Conservation (phyloP, 2,797 vertebrate species). For the Gallinago nigripennis region DNA sequence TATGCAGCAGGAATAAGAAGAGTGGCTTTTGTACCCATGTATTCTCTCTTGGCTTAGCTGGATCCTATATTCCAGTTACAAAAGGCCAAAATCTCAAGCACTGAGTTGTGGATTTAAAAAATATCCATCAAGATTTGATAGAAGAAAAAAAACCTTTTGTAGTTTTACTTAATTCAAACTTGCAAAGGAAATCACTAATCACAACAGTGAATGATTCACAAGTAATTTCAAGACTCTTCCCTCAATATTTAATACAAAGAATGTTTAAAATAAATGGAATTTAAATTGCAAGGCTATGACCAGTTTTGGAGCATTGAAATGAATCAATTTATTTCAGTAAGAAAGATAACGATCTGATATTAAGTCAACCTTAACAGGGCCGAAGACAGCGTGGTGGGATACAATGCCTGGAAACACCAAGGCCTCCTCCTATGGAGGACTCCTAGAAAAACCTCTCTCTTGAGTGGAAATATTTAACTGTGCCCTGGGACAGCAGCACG, state of each 20-base stretch:
- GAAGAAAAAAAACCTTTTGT: not conserved
- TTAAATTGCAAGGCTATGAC: not conserved
- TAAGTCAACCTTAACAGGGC: not conserved
- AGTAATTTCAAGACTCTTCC: not conserved
- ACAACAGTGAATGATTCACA: not conserved
- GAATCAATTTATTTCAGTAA: not conserved
- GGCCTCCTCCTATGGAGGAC: not conserved
- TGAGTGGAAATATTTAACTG: not conserved
- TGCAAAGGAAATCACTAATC: not conserved
- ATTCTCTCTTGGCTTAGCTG: not conserved
- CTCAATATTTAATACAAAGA: not conserved
- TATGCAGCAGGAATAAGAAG: not conserved
- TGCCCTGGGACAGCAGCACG: not conserved
- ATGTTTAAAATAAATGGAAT: not conserved
- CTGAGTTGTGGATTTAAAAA: not conserved
- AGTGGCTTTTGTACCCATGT: not conserved
- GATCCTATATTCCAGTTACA: not conserved
- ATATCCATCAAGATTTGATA: not conserved
- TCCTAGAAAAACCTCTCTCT: not conserved
- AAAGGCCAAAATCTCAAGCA: not conserved
- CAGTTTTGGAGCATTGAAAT: not conserved
- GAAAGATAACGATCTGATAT: not conserved
- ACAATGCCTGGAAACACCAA: fast-evolving
- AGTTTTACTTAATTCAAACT: not conserved
- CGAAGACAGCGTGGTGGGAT: not conserved